These are phyloP conservation scores for Synanceia verrucosa DNA, from an alignment of 2,797 vertebrate species.

Conservation along the genomic window DNA sequence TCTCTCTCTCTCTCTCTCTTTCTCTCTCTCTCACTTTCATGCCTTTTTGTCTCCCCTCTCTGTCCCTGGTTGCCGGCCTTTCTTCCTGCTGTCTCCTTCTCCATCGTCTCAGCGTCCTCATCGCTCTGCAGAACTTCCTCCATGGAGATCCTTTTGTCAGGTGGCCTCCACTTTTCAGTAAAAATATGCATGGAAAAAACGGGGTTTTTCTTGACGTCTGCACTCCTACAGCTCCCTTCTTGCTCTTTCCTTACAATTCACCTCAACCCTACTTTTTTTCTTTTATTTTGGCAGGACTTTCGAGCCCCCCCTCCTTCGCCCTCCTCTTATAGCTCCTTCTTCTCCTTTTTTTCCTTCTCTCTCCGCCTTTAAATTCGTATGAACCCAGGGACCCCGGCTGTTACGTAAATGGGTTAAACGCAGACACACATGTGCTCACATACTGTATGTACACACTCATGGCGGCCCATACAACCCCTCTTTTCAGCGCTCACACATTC, in stretches of 20 bases:
- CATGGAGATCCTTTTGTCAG: constrained; percentile 53
- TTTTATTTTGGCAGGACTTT: constrained; percentile 50
- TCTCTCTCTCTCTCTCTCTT: constrained; percentile 40
- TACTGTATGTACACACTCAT: constrained; percentile 68
- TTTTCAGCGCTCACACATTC: constrained; percentile 52
- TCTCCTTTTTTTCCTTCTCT: constrained; percentile 49
- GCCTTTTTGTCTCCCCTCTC: constrained; percentile 57
- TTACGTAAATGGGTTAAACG: constrained; percentile 79
- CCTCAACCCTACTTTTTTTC: constrained; percentile 41
- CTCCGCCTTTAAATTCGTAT: constrained; percentile 75
- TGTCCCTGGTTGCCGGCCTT: constrained; percentile 56
- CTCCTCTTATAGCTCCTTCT: constrained; percentile 60
- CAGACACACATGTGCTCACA: constrained; percentile 72
- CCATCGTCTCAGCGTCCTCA: constrained; percentile 62
- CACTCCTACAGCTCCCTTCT: constrained; percentile 41
- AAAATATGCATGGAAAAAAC: constrained; percentile 21
- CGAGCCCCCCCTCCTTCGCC: constrained; percentile 36
- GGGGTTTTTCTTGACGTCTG: constrained; percentile 17
- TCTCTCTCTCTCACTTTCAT: constrained; percentile 59
- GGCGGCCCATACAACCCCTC: constrained; percentile 62
- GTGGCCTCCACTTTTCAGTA: constrained; percentile 33
- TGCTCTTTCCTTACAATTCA: constrained; percentile 45
- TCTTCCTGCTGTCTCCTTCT: constrained; percentile 58
- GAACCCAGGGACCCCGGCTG: constrained; percentile 73
- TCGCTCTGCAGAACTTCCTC: constrained; percentile 51